These are phyloP conservation scores for Apostichopus parvimensis DNA, from an alignment of 35 echinoderm and acorn worm genomes.

Conservation along the genomic window DNA sequence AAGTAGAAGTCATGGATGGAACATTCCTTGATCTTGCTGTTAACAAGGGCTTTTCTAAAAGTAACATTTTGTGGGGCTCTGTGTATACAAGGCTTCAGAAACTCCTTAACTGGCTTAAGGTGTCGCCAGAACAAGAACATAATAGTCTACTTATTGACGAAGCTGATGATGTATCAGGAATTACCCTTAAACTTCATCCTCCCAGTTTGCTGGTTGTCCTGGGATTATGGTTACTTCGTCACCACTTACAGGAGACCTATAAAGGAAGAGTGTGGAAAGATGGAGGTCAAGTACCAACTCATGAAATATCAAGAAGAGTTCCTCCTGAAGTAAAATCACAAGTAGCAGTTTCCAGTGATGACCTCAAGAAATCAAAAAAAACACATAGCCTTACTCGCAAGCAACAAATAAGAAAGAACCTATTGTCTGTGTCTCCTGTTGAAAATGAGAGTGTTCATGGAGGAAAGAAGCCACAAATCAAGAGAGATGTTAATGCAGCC, in stretches of 20 bases:
- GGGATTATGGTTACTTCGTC: conserved; percentile 47
- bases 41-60: conserved; percentile 12
- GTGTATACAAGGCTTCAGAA: conserved; percentile 48
- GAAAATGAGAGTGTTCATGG: not conserved
- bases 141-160: not conserved
- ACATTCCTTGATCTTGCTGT: conserved; percentile 32
- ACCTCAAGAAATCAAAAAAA: not conserved
- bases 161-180: conserved; percentile 14
- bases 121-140: conserved; percentile 39
- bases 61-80: conserved; percentile 31
- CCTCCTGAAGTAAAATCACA: conserved; percentile 19
- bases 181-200: conserved; percentile 33
- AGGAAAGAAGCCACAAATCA: not conserved
- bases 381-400: not conserved
- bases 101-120: conserved; percentile 44
- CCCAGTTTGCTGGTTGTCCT: conserved; percentile 47
- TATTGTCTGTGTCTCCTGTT: not conserved
- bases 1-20: not conserved
- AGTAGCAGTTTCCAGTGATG: not conserved
- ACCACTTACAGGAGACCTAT: conserved; percentile 6
- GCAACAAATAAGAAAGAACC: not conserved
- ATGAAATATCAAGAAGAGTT: not conserved
- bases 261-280: not conserved
- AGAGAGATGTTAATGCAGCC: not conserved
- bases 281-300: not conserved